Percentiles rank a stretch among this genome's conserved stretches.
Evolutionary conservation across 2,113 vertebrate species (phyloP).

Genomic region (Gasterosteus aculeatus): DNA sequence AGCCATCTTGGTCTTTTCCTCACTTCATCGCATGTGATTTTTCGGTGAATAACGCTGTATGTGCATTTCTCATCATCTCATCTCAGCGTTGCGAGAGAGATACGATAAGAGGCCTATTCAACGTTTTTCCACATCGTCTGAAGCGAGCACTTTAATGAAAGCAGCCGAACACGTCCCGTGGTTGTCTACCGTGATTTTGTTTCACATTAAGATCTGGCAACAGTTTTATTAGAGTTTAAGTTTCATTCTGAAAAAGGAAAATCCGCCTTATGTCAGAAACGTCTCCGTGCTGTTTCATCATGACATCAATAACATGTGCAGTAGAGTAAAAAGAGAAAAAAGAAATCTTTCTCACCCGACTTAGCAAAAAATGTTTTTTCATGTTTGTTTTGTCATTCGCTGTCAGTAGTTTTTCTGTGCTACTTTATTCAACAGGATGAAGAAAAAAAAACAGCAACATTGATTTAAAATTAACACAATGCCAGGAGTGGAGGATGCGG

Average conservation of each 20-base stretch:
- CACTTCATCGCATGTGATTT: conserved; percentile 33
- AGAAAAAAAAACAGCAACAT: background rate
- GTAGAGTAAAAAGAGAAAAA: background rate
- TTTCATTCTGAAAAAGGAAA: background rate
- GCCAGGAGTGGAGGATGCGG: background rate
- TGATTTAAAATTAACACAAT: conserved; percentile 4
- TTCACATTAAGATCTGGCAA: background rate
- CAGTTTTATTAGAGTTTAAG: background rate
- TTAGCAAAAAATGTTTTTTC: background rate
- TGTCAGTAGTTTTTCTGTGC: conserved; percentile 2
- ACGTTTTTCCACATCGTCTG: background rate
- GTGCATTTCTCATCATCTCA: conserved; percentile 33
- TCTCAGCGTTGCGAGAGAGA: background rate
- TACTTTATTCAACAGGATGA: background rate
- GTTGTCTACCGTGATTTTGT: background rate
- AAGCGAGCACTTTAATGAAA: background rate
- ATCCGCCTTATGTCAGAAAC: background rate
- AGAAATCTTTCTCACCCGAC: background rate
- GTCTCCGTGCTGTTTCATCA: background rate
- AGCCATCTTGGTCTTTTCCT: conserved; percentile 26
- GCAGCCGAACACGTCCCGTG: background rate
- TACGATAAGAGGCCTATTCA: background rate
- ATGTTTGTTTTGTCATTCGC: background rate
- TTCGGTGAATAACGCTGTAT: conserved; percentile 2
- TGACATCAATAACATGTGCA: background rate